Evolutionary conservation across 2,797 vertebrate genomes (phyloP).

Genomic region (Phrynocephalus vlangalii): DNA sequence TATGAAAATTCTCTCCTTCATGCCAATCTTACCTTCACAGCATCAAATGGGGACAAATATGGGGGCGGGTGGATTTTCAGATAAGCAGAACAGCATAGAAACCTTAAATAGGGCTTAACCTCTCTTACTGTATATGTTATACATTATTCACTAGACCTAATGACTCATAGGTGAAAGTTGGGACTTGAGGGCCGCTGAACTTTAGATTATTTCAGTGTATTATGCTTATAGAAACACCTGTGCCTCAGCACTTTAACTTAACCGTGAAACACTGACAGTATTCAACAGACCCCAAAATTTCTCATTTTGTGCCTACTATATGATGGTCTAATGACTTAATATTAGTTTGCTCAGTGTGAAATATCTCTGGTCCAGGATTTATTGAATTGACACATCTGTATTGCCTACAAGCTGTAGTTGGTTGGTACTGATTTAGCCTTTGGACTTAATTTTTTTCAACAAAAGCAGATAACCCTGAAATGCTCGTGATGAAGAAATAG

Average conservation of each 20-base stretch:
- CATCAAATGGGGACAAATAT: neutral
- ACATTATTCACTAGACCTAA: constrained; percentile 43
- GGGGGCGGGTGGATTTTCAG: constrained; percentile 4
- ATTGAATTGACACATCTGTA: neutral
- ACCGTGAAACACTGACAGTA: constrained; percentile 50
- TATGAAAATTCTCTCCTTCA: constrained; percentile 17
- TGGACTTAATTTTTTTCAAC: constrained; percentile 18
- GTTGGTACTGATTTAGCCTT: neutral
- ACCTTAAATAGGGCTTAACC: neutral
- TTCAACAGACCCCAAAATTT: constrained; percentile 54
- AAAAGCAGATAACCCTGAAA: neutral
- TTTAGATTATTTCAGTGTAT: constrained; percentile 6
- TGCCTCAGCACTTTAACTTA: constrained; percentile 50
- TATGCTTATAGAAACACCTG: constrained; percentile 33
- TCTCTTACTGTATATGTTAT: constrained; percentile 1
- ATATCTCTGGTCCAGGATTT: neutral
- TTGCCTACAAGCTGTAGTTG: neutral
- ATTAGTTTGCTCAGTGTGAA: constrained; percentile 33
- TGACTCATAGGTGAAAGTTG: constrained; percentile 20
- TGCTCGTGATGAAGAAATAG: neutral
- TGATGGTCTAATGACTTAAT: constrained; percentile 34
- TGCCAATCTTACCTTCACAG: neutral
- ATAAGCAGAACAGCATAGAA: constrained; percentile 31
- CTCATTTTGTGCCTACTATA: constrained; percentile 41
- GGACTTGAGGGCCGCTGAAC: constrained; percentile 47